phyloP scores from a whole-genome alignment of 2,797 vertebrate species.

The Hybognathus amarus region DNA sequence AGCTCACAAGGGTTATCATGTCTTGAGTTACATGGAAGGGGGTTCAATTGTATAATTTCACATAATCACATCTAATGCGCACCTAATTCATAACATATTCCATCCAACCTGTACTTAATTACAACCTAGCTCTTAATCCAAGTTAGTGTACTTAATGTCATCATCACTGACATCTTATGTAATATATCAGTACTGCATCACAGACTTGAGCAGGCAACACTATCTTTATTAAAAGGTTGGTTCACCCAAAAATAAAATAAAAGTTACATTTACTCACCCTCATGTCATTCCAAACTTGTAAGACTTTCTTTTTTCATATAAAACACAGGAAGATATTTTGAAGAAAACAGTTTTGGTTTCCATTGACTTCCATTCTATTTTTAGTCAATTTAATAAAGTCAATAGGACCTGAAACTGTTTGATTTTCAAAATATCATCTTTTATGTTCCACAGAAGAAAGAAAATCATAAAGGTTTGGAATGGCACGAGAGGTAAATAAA shows the following conservation, averaged over 20 bases:
- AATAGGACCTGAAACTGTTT: not conserved
- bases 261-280: not conserved
- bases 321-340: not conserved
- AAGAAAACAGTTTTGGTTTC: not conserved
- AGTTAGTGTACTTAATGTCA: not conserved
- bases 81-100: not conserved
- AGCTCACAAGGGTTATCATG: not conserved
- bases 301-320: not conserved
- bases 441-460: not conserved
- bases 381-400: not conserved
- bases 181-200: conserved; percentile 18
- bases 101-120: not conserved
- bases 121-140: conserved; percentile 32
- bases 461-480: not conserved
- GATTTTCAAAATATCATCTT: not conserved
- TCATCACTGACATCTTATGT: conserved; percentile 1
- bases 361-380: not conserved
- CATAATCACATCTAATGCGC: not conserved
- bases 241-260: not conserved
- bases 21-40: not conserved
- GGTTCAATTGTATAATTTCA: not conserved
- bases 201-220: not conserved
- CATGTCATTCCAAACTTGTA: not conserved
- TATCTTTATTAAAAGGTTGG: not conserved
- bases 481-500: not conserved